phyloP scores from a whole-genome alignment of 2,113 vertebrate species.

The Patagioenas fasciata region DNA sequence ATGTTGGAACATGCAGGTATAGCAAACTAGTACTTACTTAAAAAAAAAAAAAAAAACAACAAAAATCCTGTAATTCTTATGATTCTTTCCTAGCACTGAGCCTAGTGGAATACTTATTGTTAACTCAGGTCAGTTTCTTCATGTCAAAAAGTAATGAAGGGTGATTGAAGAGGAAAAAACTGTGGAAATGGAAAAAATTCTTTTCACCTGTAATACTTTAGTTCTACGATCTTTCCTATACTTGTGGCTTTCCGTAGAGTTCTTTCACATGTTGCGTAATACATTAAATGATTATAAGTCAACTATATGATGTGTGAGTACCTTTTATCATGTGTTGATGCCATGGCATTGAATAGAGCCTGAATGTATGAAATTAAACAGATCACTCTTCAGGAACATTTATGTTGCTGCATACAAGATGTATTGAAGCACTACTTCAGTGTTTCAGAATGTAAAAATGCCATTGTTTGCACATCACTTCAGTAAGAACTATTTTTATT shows the following conservation, averaged over 20 bases:
- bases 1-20: neutral
- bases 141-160: neutral
- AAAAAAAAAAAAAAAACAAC: neutral
- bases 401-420: neutral
- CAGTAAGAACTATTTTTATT: neutral
- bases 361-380: neutral
- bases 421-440: neutral
- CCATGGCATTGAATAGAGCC: neutral
- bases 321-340: neutral
- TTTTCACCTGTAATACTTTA: neutral
- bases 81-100: neutral
- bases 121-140: neutral
- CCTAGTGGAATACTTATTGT: neutral
- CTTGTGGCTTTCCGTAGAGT: neutral
- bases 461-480: neutral
- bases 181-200: neutral
- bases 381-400: neutral
- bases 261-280: neutral
- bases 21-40: neutral
- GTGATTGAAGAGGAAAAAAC: neutral
- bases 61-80: neutral
- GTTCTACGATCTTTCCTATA: neutral
- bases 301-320: neutral
- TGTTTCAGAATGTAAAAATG: neutral
- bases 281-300: neutral